phyloP scores from a whole-genome alignment of 1,140 invertebrate species.

The Adelges cooleyi region DNA sequence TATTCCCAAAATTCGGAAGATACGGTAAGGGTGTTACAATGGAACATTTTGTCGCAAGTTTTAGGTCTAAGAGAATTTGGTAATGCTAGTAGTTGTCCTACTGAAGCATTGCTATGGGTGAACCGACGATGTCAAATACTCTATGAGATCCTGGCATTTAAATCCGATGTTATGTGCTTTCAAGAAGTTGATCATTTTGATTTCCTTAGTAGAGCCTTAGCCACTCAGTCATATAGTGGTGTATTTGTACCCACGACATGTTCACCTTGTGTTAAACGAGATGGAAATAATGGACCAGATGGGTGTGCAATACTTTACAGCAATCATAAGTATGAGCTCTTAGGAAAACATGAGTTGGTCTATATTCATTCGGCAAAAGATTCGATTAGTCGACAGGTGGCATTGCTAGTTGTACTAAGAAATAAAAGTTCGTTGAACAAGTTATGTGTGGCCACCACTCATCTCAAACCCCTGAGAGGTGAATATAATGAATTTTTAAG shows the following conservation, averaged over 20 bases:
- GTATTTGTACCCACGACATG: constrained; percentile 66
- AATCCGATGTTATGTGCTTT: constrained; percentile 61
- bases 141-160: constrained; percentile 57
- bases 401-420: constrained; percentile 47
- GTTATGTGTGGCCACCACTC: constrained; percentile 60
- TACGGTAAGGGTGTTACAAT: constrained; percentile 58
- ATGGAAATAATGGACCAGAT: constrained; percentile 64
- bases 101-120: constrained; percentile 57
- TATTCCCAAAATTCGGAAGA: too few species aligned
- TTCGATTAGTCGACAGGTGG: constrained; percentile 41
- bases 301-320: constrained; percentile 68
- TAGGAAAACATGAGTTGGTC: constrained; percentile 43
- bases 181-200: constrained; percentile 70
- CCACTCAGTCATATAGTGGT: constrained; percentile 53
- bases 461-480: constrained; percentile 62
- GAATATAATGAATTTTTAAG: constrained; percentile 53
- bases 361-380: background rate
- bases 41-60: constrained; percentile 65
- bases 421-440: constrained; percentile 45
- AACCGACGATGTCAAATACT: constrained; percentile 53
- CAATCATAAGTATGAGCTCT: constrained; percentile 49
- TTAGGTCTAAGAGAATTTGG: constrained; percentile 39
- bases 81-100: constrained; percentile 60
- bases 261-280: constrained; percentile 62
- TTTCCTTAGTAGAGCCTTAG: constrained; percentile 51